These are phyloP conservation scores for Mnemiopsis leidyi DNA, from an alignment of 37 sponge, comb jelly and placozoan species.

Conservation along the genomic window DNA sequence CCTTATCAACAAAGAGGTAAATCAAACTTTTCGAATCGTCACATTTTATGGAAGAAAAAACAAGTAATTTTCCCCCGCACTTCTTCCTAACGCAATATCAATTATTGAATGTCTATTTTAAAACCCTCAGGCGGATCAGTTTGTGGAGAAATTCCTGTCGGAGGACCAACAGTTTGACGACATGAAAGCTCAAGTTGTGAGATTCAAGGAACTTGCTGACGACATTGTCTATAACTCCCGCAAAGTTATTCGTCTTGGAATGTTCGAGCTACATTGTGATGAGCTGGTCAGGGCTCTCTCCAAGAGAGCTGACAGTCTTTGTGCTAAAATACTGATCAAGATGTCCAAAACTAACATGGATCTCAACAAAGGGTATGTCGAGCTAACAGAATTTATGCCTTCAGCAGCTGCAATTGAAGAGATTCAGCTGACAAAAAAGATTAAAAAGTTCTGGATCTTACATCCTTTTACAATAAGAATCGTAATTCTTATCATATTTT, in stretches of 20 bases:
- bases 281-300: constrained; percentile 77
- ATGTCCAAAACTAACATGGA: constrained; percentile 85
- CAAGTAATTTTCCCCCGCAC: too few species aligned
- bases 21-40: too few species aligned
- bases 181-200: constrained; percentile 68
- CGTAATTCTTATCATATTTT: too few species aligned
- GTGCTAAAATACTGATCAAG: constrained; percentile 72
- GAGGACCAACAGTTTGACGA: constrained; percentile 84
- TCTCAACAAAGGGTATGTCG: constrained; percentile 84
- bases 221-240: constrained; percentile 78
- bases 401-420: too few species aligned
- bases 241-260: constrained; percentile 76
- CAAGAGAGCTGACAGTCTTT: constrained; percentile 78
- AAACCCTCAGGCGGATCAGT: constrained; percentile 74
- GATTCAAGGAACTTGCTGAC: constrained; percentile 72
- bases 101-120: background rate
- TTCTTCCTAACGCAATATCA: too few species aligned
- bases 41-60: too few species aligned
- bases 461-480: too few species aligned
- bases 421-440: too few species aligned
- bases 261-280: constrained; percentile 92
- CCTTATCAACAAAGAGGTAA: constrained; percentile 81
- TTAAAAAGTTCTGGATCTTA: too few species aligned
- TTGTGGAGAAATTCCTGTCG: constrained; percentile 78
- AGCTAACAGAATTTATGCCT: too few species aligned